A percentile compares a stretch with the other conserved stretches of the same genome.
Evolutionary conservation across 2,888 invertebrate genomes (phyloP).

Genomic region (Cenopis cana): DNA sequence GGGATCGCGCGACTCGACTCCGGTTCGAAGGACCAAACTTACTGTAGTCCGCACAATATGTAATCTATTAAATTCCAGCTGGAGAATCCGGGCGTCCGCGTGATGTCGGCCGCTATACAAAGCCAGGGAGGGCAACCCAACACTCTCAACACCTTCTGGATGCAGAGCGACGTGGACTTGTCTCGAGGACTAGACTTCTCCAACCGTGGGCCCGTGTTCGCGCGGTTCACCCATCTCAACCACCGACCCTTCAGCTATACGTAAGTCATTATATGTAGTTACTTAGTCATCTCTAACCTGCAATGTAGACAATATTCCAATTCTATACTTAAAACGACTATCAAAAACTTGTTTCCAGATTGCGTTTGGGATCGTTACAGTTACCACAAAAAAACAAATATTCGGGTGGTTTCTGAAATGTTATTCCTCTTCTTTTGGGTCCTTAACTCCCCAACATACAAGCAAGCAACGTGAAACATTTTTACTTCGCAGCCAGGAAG

Average conservation of each 20-base stretch:
- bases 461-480: too few relatives aligned
- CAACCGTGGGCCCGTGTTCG: slow-evolving; percentile 88
- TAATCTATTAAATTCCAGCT: slow-evolving; percentile 74
- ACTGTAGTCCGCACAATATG: too few relatives aligned
- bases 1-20: too few relatives aligned
- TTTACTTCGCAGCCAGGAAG: too few relatives aligned
- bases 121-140: slow-evolving; percentile 81
- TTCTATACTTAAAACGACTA: neutral
- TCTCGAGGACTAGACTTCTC: slow-evolving; percentile 93
- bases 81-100: slow-evolving; percentile 85
- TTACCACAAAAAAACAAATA: too few relatives aligned
- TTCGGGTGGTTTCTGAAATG: too few relatives aligned
- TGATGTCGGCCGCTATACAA: slow-evolving; percentile 79
- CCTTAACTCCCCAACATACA: too few relatives aligned
- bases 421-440: too few relatives aligned
- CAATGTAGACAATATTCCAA: neutral
- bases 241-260: slow-evolving; percentile 89
- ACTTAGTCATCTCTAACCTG: neutral
- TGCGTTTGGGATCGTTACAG: neutral
- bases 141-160: slow-evolving; percentile 90
- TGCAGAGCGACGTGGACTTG: slow-evolving; percentile 91
- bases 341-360: neutral
- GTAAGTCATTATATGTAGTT: slow-evolving; percentile 57
- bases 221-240: slow-evolving; percentile 91
- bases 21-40: too few relatives aligned